Evolutionary conservation across 2,888 invertebrate genomes (phyloP), one percentile per base, ranked within the genome.

Genomic region (Chrysotoxum bicinctum): DNA sequence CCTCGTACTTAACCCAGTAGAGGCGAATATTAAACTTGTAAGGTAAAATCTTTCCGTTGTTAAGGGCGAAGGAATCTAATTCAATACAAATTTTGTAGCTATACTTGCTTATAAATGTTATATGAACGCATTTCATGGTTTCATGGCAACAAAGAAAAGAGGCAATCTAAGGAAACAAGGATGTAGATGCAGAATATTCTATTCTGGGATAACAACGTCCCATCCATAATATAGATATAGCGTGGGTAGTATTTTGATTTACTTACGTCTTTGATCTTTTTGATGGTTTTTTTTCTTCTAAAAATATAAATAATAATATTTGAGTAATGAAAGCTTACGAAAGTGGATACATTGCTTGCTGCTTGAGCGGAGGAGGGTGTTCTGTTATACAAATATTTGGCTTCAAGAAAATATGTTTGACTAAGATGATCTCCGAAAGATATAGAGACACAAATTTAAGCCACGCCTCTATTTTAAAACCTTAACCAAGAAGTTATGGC

Each of bases 61-160:
- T 62, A 75, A 64, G 69, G 32, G n/a, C 23, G 60, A 37, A 60
- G 23, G 40, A 43, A 52, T 52, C 60, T 79, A 69, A 76, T 60
- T 76, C 58, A 58, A 66, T 66, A 79, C 64, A 45, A 26, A 40
- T 16, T 26, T 60, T 40, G 40, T 43, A n/a, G 16, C 26, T 21
- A n/a, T 60, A 16, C 37, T 40, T 37, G 21, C 35, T 35, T 35
- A 35, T 12, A 35, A 56, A 35, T 35, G 56, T 1, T 35, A 35
- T 32, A 21, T 37, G 35, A 54, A 32, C 30, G 16, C 32, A 19
- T 30, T 54, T 32, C n/a, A 54, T 32, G 54, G 16, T 54, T 54
- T 54, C 54, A 16, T 30, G 10, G 10, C 1, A 54, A 54, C 30
- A 9, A 30, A 8, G 16, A 30, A 16, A 30, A 2, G 32, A 54